Evolutionary conservation across 2,797 vertebrate genomes (phyloP).

Genomic region (Limosa lapponica): DNA sequence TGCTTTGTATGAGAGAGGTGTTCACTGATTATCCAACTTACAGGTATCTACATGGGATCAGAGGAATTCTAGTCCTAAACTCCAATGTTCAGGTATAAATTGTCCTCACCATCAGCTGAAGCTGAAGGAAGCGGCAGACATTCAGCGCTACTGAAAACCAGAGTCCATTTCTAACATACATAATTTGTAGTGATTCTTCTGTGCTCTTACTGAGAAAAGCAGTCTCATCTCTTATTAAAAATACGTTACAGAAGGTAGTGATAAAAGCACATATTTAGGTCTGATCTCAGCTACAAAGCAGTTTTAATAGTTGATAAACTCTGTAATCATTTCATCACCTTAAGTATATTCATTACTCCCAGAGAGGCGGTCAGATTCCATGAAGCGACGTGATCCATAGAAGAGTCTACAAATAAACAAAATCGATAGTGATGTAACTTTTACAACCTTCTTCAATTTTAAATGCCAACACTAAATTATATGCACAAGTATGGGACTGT

Average conservation of each 20-base stretch:
- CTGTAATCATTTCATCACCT: background rate
- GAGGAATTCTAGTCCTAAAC: background rate
- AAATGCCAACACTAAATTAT: background rate
- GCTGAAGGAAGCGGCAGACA: background rate
- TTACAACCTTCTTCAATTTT: background rate
- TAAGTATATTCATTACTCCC: background rate
- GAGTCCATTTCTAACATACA: background rate
- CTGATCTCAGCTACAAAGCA: background rate
- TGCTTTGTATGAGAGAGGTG: background rate
- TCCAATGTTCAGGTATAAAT: background rate
- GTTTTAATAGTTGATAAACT: background rate
- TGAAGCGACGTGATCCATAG: background rate
- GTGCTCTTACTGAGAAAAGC: background rate
- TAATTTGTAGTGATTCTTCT: background rate
- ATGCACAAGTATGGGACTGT: background rate
- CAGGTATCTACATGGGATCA: accelerated
- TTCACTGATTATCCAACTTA: background rate
- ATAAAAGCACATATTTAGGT: background rate
- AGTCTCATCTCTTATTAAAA: background rate
- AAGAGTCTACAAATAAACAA: background rate
- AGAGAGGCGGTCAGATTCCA: background rate
- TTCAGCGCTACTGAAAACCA: background rate
- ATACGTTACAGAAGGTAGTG: background rate
- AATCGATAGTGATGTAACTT: background rate
- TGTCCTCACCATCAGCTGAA: background rate